These are phyloP conservation scores for Columba livia DNA, from an alignment of 2,113 vertebrate species.

Conservation along the genomic window DNA sequence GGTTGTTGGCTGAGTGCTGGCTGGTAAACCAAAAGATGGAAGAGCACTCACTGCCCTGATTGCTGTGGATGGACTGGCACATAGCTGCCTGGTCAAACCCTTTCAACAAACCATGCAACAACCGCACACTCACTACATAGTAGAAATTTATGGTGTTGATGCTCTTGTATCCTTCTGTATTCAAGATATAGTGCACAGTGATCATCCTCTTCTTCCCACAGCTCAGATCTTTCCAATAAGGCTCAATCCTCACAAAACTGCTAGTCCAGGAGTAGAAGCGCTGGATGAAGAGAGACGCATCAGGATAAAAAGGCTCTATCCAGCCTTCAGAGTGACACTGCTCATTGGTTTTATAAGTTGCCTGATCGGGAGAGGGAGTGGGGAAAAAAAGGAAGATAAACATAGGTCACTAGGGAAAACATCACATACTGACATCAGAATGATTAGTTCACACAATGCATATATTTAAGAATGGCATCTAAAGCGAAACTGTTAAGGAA, in stretches of 20 bases:
- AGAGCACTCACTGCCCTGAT: background rate
- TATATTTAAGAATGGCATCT: background rate
- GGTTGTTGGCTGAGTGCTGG: background rate
- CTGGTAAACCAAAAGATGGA: background rate
- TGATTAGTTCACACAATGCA: background rate
- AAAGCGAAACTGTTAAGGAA: background rate
- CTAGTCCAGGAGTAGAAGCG: slow-evolving; percentile 67
- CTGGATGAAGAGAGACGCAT: background rate
- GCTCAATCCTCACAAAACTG: slow-evolving; percentile 68
- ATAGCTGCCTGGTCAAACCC: background rate
- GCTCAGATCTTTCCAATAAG: slow-evolving; percentile 11
- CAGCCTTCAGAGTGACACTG: slow-evolving; percentile 62
- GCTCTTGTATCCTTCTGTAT: background rate
- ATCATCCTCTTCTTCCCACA: slow-evolving; percentile 44
- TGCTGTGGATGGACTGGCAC: background rate
- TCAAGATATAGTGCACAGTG: slow-evolving; percentile 55
- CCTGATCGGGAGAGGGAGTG: background rate
- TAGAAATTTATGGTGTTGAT: slow-evolving; percentile 6
- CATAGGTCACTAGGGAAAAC: background rate
- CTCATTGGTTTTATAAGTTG: slow-evolving; percentile 47
- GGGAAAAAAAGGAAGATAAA: background rate
- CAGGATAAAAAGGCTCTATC: slow-evolving; percentile 51
- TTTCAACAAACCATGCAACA: background rate
- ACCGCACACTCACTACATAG: slow-evolving; percentile 34
- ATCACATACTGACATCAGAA: background rate